Conservation (phyloP, 37 sponge, comb jelly and placozoan genomes). For the Agelas oroides region DNA sequence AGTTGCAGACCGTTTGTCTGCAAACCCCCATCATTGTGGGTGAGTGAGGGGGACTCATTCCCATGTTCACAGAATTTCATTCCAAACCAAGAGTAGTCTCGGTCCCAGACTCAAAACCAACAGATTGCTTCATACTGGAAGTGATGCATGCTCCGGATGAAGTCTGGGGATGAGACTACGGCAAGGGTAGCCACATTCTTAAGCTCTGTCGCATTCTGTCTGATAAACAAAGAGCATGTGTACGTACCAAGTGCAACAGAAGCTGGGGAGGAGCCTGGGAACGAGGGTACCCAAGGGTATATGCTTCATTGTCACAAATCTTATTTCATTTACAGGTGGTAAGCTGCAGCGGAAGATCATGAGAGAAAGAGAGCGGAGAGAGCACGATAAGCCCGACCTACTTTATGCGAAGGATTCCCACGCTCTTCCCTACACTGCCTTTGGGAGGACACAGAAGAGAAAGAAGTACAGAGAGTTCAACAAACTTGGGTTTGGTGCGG, state of each 20-base stretch:
- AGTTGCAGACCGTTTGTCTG: conserved; percentile 58
- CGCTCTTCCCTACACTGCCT: conserved; percentile 14
- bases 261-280: no score
- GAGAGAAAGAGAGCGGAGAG: not conserved
- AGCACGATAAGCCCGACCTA: not conserved
- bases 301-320: not conserved
- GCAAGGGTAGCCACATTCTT: no score
- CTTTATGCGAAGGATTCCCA: not conserved
- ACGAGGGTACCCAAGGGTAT: not conserved
- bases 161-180: no score
- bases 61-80: not conserved
- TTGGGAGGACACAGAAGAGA: not conserved
- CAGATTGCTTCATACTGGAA: no score
- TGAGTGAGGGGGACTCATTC: conserved; percentile 12
- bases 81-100: no score
- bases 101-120: no score
- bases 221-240: no score
- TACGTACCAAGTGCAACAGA: no score
- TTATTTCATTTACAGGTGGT: not conserved
- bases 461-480: conserved; percentile 23
- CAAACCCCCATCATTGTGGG: conserved; percentile 55
- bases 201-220: no score
- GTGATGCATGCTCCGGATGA: no score
- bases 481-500: conserved; percentile 73
- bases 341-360: not conserved